Conservation (phyloP, 1,140 invertebrate species). For the Trachelipus rathkii region DNA sequence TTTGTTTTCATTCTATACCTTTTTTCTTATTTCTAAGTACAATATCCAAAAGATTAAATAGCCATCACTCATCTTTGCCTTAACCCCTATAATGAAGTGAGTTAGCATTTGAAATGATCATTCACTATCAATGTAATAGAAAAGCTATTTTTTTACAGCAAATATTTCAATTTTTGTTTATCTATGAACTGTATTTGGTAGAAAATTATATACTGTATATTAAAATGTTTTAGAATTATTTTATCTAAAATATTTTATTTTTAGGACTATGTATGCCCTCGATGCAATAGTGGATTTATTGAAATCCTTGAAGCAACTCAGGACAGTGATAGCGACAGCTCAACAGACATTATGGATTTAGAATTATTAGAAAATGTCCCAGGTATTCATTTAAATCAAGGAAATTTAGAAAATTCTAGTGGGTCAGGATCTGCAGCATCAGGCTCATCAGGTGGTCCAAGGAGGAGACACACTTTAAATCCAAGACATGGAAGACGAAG, state of each 20-base stretch:
- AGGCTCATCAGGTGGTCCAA: neutral
- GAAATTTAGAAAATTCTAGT: neutral
- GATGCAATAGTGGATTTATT: conserved; percentile 3
- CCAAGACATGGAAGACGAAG: conserved; percentile 4
- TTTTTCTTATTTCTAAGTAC: too few species aligned
- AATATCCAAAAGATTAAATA: too few species aligned
- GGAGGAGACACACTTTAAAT: neutral
- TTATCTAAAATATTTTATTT: neutral
- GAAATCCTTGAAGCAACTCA: neutral
- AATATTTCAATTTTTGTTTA: too few species aligned
- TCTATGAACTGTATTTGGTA: too few species aligned
- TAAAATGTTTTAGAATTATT: neutral
- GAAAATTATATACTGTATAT: too few species aligned
- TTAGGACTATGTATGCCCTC: neutral
- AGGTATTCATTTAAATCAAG: neutral
- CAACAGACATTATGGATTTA: conserved; percentile 5
- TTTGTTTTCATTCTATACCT: too few species aligned
- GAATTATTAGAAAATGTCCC: neutral
- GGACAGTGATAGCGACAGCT: conserved; percentile 4
- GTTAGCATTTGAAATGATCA: too few species aligned
- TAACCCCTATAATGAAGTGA: too few species aligned
- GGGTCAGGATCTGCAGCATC: neutral
- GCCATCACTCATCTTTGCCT: too few species aligned
- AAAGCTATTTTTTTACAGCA: too few species aligned
- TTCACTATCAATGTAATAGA: too few species aligned